Evolutionary conservation across 2,113 vertebrate genomes (phyloP).

Genomic region (Gadus macrocephalus): DNA sequence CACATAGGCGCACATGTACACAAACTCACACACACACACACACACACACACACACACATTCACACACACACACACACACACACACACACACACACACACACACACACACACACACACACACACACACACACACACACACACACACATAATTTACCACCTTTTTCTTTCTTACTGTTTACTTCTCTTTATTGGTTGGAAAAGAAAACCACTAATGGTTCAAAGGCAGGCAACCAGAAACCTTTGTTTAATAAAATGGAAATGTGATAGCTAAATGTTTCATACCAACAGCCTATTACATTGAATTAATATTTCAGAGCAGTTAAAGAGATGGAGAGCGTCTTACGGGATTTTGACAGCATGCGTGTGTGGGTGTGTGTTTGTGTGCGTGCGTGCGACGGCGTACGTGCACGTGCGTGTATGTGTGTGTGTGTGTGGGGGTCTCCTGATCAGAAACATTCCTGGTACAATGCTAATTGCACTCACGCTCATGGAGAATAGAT

Average conservation of each 20-base stretch:
- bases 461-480: background rate
- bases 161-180: background rate
- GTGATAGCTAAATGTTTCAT: constrained; percentile 58
- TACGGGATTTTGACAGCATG: constrained; percentile 22
- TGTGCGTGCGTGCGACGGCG: constrained; percentile 15
- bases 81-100: constrained; percentile 1
- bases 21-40: constrained; percentile 2
- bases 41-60: background rate
- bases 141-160: background rate
- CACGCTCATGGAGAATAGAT: background rate
- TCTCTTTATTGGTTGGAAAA: too few species aligned
- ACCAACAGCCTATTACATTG: constrained; percentile 52
- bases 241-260: constrained; percentile 54
- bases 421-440: background rate
- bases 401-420: constrained; percentile 12
- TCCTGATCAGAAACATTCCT: background rate
- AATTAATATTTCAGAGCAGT: constrained; percentile 61
- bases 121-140: background rate
- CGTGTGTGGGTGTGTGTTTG: background rate
- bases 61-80: constrained; percentile 1
- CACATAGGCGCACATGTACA: background rate
- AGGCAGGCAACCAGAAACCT: too few species aligned
- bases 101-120: constrained; percentile 1
- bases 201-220: too few species aligned
- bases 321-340: constrained; percentile 12